Evolutionary conservation across 92 coral and sea anemone genomes (phyloP), one percentile per base, ranked within the genome.

Genomic region (Epizoanthus scotinus): DNA sequence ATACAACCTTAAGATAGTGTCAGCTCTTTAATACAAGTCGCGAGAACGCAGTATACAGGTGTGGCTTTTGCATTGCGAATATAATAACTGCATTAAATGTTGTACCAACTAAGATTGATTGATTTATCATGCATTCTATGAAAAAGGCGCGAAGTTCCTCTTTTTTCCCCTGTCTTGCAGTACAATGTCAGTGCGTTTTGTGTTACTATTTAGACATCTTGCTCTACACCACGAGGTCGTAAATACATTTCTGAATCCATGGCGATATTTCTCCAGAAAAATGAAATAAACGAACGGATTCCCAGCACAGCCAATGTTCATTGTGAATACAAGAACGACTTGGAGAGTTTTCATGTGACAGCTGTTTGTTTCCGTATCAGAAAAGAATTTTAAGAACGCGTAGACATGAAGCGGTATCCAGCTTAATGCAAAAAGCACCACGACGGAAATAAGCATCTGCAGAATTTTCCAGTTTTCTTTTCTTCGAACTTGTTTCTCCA

Each of bases 201-300:
- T 13, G 13, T 47, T 47, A 9, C 52, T 47, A 14, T 15, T 10
- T 9, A 47, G 52, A 47, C 52, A 47, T 47, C 17, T 47, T 47
- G 12, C 52, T 47, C 52, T 47, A 12, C 52, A 47, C 52, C 52
- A 47, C 52, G 12, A 9, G 52, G 52, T 10, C 52, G 1, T 47
- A 21, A 58, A 75, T 24, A 75, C 10, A 44, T 38, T 40, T 21
- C 63, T 58, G 15, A 75, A 40, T 24, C 81, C 68, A 29, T 31
- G 55, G 81, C 69, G 81, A 38, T 75, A 75, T 60, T 75, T 75
- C 47, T 75, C 81, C 21, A 75, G 28, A n/a, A 75, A 75, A 36
- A 58, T 21, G 18, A 75, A 57, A 26, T 75, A 75, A 19, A 75
- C 81, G 24, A 60, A 75, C 3, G 81, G 81, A 38, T 59, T 75